These are phyloP conservation scores for Pilophorus perplexus DNA, from an alignment of 2,888 invertebrate species.

Conservation along the genomic window DNA sequence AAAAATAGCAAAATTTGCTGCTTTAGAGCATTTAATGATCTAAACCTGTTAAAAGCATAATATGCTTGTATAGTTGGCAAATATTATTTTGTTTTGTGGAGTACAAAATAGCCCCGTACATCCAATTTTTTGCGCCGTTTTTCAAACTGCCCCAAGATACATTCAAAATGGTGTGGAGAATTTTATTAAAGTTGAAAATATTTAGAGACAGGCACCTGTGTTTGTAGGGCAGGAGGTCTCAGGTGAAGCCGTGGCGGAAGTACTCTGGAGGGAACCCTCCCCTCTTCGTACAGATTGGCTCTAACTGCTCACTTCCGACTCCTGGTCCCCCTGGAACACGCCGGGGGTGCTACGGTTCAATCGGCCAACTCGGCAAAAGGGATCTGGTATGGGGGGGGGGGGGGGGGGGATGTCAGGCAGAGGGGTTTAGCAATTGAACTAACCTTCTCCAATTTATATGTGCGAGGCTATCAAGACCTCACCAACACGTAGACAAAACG, in stretches of 20 bases:
- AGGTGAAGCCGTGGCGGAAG: slow-evolving; percentile 23
- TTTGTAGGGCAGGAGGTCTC: slow-evolving; percentile 27
- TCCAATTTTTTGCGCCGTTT: no score
- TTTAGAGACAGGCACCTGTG: slow-evolving; percentile 16
- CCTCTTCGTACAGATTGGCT: slow-evolving; percentile 1
- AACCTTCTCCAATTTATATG: slow-evolving; percentile 46
- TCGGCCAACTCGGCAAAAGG: slow-evolving; percentile 4
- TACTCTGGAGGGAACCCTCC: not conserved
- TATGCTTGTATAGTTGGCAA: no score
- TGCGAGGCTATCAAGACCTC: slow-evolving; percentile 39
- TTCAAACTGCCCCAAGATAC: no score
- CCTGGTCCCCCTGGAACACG: not conserved
- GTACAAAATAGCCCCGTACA: no score
- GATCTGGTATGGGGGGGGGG: slow-evolving; percentile 1
- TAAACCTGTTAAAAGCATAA: no score
- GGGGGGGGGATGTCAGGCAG: not conserved
- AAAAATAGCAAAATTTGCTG: no score
- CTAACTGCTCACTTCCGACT: slow-evolving; percentile 38
- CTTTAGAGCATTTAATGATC: no score
- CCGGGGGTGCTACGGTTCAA: not conserved
- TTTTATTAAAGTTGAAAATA: no score
- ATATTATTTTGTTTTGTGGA: no score
- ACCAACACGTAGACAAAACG: slow-evolving; percentile 36
- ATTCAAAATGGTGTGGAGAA: no score
- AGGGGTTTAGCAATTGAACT: slow-evolving; percentile 43